Base-by-base conservation (phyloP, 2,888 invertebrate genomes). In the Latrodectus elegans region DNA sequence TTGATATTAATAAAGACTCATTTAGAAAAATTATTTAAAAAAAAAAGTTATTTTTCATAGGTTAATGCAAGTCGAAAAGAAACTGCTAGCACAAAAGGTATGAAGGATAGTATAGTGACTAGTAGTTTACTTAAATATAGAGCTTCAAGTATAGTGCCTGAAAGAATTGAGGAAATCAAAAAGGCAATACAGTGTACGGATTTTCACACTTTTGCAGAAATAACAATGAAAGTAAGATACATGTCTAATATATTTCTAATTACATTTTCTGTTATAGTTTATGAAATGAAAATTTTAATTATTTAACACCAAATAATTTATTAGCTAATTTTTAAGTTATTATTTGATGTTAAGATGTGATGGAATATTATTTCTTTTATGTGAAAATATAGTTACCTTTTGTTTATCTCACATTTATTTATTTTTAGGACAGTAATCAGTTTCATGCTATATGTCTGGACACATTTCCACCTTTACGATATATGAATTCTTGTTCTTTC, bases 371-470 rank as follows among this genome's bases (percentile, higher is more conserved):
- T 22, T 6, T 38, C 38, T 38, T 38, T 6, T 38, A 6, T 38
- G 38, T 38, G 6, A 38, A 38, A 38, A 38, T 38, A 6, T 38
- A 38, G 1, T 38, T 38, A 38, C 38, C 38, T 38, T 38, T 4
- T 38, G 38, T 38, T 38, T 38, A 38, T 38, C 6, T 38, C 38
- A 38, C 8, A 12, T 65, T 26, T 8, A 72, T 8, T 65, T 78
- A 52, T 78, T 90, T 89, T 14, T 90, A 92, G 92, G 99, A 99
- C 91, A 98, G 98, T 88, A 99, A 99, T 94, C 97, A 98, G 92
- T 95, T 99, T 91, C 99, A 99, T 94, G 97, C 98, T 0, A 94
- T 97, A 51, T 97, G 97, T 91, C 93, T 97, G 89, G 99, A 99
- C 92, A 96, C 99, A 0, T 97, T 95, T 93, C 99, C 99, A 26